Percentiles rank a stretch among this genome's conserved stretches.
Conservation (phyloP, 2,888 invertebrate genomes). For the Agrochola lychnidis region DNA sequence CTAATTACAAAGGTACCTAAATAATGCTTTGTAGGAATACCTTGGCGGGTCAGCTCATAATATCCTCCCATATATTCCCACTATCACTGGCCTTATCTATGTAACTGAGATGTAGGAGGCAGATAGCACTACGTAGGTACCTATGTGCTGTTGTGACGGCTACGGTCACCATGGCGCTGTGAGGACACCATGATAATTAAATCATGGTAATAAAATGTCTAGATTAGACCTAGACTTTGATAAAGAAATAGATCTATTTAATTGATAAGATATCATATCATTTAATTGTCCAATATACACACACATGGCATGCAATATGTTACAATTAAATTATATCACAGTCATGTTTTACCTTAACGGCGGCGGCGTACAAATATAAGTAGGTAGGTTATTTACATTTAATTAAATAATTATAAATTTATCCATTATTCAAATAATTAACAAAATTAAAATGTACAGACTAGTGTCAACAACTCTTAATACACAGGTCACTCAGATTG, state of each 20-base stretch:
- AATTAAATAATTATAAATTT: too few relatives aligned
- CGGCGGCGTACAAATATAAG: too few relatives aligned
- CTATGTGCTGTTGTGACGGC: constrained; percentile 58
- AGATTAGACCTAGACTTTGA: background rate
- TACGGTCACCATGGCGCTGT: constrained; percentile 43
- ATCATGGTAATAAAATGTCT: constrained; percentile 7
- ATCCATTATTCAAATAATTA: too few relatives aligned
- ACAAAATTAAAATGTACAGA: too few relatives aligned
- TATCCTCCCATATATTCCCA: constrained; percentile 60
- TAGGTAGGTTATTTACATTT: too few relatives aligned
- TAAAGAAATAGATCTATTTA: background rate
- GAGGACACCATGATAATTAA: constrained; percentile 35
- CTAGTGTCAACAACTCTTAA: too few relatives aligned
- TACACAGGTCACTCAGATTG: too few relatives aligned
- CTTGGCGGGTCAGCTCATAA: constrained; percentile 9
- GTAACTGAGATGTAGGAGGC: constrained; percentile 70
- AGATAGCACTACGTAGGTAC: constrained; percentile 67
- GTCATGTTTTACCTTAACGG: too few relatives aligned
- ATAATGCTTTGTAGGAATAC: background rate
- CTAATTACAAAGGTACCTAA: background rate
- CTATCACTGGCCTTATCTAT: constrained; percentile 69
- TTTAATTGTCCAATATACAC: too few relatives aligned
- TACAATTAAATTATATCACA: too few relatives aligned
- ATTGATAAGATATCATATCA: too few relatives aligned
- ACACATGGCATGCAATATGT: too few relatives aligned